phyloP scores from a whole-genome alignment of 1,140 invertebrate species.

The Drosophila sturtevanti region DNA sequence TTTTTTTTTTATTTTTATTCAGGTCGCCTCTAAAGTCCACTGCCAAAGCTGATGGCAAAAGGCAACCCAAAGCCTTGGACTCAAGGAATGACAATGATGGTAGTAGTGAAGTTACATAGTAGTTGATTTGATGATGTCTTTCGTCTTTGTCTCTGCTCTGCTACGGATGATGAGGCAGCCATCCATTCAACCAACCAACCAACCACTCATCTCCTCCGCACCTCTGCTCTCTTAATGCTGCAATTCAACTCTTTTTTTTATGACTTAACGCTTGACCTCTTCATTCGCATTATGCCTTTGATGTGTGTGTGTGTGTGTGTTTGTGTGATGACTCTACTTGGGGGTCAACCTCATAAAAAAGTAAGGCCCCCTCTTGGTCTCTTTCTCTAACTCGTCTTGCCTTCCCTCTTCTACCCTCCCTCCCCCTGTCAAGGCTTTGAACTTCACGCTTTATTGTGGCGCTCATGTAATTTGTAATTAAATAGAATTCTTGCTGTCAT shows the following conservation, averaged over 20 bases:
- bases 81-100: slow-evolving; percentile 54
- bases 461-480: slow-evolving; percentile 77
- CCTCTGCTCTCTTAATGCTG: not conserved
- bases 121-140: slow-evolving; percentile 21
- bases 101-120: slow-evolving; percentile 44
- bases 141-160: slow-evolving; percentile 47
- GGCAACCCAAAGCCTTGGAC: slow-evolving; percentile 31
- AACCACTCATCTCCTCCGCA: slow-evolving; percentile 29
- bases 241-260: slow-evolving; percentile 53
- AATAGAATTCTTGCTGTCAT: slow-evolving; percentile 63
- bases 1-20: no score
- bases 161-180: slow-evolving; percentile 40
- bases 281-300: slow-evolving; percentile 61
- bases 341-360: slow-evolving; percentile 56
- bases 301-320: slow-evolving; percentile 64
- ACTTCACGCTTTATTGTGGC: slow-evolving; percentile 65
- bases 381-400: not conserved
- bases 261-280: slow-evolving; percentile 78
- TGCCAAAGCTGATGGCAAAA: slow-evolving; percentile 15
- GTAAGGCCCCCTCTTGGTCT: slow-evolving; percentile 39
- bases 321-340: slow-evolving; percentile 64
- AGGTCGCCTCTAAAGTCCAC: slow-evolving; percentile 50
- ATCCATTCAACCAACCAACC: slow-evolving; percentile 26
- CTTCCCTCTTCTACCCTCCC: slow-evolving; percentile 6
- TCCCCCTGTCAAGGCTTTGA: slow-evolving; percentile 49